Evolutionary conservation across 2,797 vertebrate genomes (phyloP).

Genomic region (Rhinoraja longicauda): DNA sequence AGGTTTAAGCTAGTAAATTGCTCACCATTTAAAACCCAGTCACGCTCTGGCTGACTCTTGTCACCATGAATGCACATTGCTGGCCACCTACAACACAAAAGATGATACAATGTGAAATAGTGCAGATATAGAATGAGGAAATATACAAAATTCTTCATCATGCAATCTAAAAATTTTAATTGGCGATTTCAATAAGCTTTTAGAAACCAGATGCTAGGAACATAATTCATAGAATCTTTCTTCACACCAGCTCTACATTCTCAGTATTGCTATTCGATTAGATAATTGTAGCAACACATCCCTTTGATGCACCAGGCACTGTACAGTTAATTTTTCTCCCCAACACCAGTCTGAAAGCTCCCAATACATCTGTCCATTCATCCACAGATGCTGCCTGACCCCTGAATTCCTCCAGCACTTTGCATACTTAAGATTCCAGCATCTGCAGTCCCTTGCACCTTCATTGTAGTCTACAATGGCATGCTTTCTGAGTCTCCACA

Average conservation of each 20-base stretch:
- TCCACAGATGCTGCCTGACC: too few relatives aligned
- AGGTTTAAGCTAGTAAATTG: fast-evolving
- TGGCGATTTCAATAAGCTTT: background rate
- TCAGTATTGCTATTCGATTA: too few relatives aligned
- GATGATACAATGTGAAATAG: constrained; percentile 5
- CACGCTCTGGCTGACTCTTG: constrained; percentile 93
- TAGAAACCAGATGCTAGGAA: background rate
- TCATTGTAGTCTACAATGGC: background rate
- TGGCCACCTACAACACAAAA: constrained; percentile 73
- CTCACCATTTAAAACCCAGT: constrained; percentile 96
- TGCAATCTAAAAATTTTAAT: background rate
- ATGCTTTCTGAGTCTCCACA: background rate
- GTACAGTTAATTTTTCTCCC: too few relatives aligned
- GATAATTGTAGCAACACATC: too few relatives aligned
- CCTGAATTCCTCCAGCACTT: too few relatives aligned
- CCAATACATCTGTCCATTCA: too few relatives aligned
- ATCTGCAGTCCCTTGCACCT: too few relatives aligned
- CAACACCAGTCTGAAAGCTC: too few relatives aligned
- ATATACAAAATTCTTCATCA: background rate
- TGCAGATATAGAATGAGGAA: background rate
- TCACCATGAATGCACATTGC: constrained; percentile 97
- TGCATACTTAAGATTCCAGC: too few relatives aligned
- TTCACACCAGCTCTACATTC: too few relatives aligned
- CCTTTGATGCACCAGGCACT: too few relatives aligned
- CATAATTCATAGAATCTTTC: too few relatives aligned